These are phyloP conservation scores for Dipodomys ordii DNA, from an alignment of 2,113 vertebrate species.

Conservation along the genomic window DNA sequence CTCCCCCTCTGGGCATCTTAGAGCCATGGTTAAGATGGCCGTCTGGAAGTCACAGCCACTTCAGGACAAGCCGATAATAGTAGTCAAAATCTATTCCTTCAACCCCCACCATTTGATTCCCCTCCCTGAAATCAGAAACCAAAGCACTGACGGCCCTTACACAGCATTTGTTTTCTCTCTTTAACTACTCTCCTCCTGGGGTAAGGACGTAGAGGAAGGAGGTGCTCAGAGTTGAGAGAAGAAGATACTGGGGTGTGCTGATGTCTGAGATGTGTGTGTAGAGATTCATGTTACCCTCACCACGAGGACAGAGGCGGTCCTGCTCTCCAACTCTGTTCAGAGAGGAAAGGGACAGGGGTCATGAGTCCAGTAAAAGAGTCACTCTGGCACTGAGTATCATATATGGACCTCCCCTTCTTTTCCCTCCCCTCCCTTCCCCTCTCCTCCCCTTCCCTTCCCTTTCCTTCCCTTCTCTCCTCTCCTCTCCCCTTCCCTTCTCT, in stretches of 20 bases:
- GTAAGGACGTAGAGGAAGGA: neutral
- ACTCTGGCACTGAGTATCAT: neutral
- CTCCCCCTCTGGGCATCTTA: neutral
- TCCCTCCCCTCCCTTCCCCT: neutral
- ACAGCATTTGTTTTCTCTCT: neutral
- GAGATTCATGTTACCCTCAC: neutral
- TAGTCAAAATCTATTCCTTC: neutral
- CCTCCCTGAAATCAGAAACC: neutral
- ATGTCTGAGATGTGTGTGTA: neutral
- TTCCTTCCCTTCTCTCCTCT: neutral
- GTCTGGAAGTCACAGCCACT: slow-evolving; percentile 24
- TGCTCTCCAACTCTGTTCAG: neutral
- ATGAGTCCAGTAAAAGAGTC: neutral
- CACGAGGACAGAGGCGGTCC: neutral
- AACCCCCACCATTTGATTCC: neutral
- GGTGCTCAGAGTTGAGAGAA: neutral
- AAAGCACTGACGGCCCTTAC: neutral
- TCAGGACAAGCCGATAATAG: neutral
- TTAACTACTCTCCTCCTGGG: neutral
- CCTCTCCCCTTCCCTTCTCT: too few relatives aligned
- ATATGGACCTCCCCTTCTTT: too few relatives aligned
- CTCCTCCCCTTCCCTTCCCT: too few relatives aligned
- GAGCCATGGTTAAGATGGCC: slow-evolving; percentile 22
- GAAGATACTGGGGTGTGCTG: neutral
- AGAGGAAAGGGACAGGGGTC: neutral